A percentile compares a stretch with the other conserved stretches of the same genome.
These are phyloP conservation scores for Horisme vitalbata DNA, from an alignment of 2,888 invertebrate genomes.

Conservation along the genomic window DNA sequence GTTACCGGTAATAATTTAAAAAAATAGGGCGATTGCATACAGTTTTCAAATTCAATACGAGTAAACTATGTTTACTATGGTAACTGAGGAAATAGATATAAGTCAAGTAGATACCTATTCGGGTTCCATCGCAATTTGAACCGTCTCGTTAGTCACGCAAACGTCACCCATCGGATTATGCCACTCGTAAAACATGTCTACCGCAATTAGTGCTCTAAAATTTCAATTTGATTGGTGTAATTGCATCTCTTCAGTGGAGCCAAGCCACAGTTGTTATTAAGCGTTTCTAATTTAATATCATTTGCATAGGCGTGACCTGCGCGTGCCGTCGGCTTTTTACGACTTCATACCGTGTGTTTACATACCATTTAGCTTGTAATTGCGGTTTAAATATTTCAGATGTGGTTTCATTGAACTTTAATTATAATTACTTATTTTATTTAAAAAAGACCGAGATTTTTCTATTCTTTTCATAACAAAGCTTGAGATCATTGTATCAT, in stretches of 20 bases:
- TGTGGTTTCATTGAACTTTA: not conserved
- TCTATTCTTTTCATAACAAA: no score
- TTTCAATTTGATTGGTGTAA: conserved; percentile 81
- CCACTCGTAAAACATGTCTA: conserved; percentile 68
- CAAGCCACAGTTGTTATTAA: conserved; percentile 80
- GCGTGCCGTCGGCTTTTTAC: conserved; percentile 32
- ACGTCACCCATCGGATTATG: conserved; percentile 51
- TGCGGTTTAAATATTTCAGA: conserved; percentile 3
- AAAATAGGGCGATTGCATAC: no score
- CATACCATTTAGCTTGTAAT: conserved; percentile 13
- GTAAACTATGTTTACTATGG: not conserved
- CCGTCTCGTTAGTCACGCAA: conserved; percentile 29
- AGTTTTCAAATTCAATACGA: not conserved
- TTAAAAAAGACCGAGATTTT: not conserved
- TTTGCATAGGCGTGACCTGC: conserved; percentile 81
- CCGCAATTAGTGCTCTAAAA: conserved; percentile 77
- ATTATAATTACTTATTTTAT: not conserved
- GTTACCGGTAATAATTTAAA: no score
- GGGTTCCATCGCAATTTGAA: conserved; percentile 13
- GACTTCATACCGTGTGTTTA: conserved; percentile 21
- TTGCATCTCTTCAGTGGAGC: conserved; percentile 77
- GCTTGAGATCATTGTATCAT: no score
- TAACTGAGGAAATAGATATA: no score
- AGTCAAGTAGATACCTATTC: not conserved
- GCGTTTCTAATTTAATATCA: conserved; percentile 81